phyloP scores from a whole-genome alignment of 2,797 vertebrate species.

The Microtus agrestis region DNA sequence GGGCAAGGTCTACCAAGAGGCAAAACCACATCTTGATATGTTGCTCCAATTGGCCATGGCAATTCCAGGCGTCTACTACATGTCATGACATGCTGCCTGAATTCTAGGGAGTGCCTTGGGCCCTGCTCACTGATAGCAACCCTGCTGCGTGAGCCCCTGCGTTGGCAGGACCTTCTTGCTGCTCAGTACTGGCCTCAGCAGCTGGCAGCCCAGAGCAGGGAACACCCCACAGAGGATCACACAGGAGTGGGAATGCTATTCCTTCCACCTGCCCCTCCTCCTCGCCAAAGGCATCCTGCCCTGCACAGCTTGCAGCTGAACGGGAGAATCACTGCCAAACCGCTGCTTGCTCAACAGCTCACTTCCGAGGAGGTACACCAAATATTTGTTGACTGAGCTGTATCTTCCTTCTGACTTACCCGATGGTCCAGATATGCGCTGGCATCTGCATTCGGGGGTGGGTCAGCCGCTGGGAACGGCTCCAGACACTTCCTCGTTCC shows the following conservation, averaged over 20 bases:
- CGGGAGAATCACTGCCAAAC: conserved; percentile 42
- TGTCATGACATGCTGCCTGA: background rate
- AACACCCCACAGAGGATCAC: background rate
- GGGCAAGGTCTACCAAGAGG: background rate
- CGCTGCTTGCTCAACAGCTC: conserved; percentile 34
- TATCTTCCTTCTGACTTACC: conserved; percentile 61
- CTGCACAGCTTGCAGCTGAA: conserved; percentile 20
- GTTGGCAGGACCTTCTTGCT: background rate
- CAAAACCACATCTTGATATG: conserved; percentile 23
- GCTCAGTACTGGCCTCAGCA: background rate
- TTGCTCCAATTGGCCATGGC: background rate
- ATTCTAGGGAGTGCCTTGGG: background rate
- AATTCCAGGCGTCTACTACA: background rate
- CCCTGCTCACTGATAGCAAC: background rate
- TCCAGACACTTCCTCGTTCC: background rate
- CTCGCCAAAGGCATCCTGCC: background rate
- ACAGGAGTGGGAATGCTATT: background rate
- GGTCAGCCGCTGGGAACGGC: background rate
- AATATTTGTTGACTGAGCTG: conserved; percentile 33
- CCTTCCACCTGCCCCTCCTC: background rate
- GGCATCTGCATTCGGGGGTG: background rate
- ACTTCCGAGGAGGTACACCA: conserved; percentile 50
- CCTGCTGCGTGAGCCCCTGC: background rate
- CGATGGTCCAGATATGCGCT: background rate
- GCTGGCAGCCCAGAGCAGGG: background rate